These are phyloP conservation scores for Neoascia interrupta DNA, from an alignment of 2,888 invertebrate genomes.

Conservation along the genomic window DNA sequence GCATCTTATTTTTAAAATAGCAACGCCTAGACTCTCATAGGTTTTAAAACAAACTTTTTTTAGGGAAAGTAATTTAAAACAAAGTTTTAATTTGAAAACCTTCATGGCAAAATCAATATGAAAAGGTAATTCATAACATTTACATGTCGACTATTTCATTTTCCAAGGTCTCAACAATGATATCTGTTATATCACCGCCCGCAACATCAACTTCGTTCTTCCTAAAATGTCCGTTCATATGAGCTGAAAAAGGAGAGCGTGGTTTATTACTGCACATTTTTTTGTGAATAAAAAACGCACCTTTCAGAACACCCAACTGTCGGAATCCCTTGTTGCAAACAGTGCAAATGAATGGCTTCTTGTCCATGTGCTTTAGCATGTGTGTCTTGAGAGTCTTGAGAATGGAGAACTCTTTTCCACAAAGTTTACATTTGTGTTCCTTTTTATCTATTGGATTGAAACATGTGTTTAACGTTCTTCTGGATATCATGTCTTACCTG, in stretches of 20 bases:
- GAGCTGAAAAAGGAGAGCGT: constrained; percentile 7
- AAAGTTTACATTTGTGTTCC: constrained; percentile 32
- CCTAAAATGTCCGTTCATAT: constrained; percentile 24
- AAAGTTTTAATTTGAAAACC: no score
- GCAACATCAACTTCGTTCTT: constrained; percentile 3
- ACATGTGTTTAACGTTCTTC: no score
- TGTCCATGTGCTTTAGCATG: constrained; percentile 14
- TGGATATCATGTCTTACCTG: no score
- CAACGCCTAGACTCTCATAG: no score
- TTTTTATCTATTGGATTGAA: constrained; percentile 19
- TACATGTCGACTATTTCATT: no score
- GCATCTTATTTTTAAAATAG: no score
- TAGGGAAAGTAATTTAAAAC: no score
- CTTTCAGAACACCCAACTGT: constrained; percentile 7
- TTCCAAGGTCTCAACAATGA: not conserved
- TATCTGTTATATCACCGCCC: constrained; percentile 13
- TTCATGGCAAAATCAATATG: no score
- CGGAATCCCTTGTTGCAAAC: constrained; percentile 33
- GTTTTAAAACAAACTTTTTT: no score
- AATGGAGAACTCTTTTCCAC: constrained; percentile 31
- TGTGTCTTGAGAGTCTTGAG: constrained; percentile 24
- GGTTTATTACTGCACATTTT: not conserved
- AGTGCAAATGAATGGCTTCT: constrained; percentile 18
- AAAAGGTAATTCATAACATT: no score
- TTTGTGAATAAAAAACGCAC: constrained; percentile 18